These are phyloP conservation scores for Sphenopsis melanotis DNA, from an alignment of 2,797 vertebrate species.

Conservation along the genomic window DNA sequence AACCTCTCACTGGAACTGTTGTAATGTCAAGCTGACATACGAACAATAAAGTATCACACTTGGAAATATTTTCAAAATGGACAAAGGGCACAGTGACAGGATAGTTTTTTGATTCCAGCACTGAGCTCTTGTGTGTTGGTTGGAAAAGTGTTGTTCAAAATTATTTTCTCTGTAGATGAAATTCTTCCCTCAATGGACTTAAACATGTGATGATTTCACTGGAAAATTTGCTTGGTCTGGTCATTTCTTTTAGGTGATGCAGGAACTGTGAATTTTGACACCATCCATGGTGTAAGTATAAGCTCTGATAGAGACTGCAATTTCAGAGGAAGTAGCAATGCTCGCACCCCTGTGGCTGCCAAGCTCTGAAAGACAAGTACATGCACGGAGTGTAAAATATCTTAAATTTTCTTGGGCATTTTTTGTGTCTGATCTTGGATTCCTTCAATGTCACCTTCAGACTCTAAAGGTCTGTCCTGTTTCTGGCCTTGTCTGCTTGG, in stretches of 20 bases:
- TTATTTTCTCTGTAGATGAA: neutral
- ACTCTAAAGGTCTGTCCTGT: neutral
- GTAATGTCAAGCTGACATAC: neutral
- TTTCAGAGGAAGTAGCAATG: neutral
- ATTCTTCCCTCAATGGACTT: neutral
- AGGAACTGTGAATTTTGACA: neutral
- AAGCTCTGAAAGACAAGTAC: constrained; percentile 4
- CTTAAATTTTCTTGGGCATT: neutral
- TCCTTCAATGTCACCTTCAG: neutral
- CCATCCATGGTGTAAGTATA: neutral
- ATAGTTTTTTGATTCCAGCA: neutral
- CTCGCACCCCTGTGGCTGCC: neutral
- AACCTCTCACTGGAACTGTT: neutral
- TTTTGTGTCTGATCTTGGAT: neutral
- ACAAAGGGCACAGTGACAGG: neutral
- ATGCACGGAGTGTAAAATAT: neutral
- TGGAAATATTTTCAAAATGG: neutral
- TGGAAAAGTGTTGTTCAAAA: neutral
- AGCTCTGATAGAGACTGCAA: neutral
- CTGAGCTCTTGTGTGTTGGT: neutral
- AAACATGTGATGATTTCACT: neutral
- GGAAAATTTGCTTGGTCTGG: neutral
- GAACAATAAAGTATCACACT: neutral
- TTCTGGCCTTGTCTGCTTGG: neutral
- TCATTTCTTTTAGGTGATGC: neutral